These are phyloP conservation scores for Ochotona curzoniae DNA, from an alignment of 2,113 vertebrate genomes.

Conservation along the genomic window DNA sequence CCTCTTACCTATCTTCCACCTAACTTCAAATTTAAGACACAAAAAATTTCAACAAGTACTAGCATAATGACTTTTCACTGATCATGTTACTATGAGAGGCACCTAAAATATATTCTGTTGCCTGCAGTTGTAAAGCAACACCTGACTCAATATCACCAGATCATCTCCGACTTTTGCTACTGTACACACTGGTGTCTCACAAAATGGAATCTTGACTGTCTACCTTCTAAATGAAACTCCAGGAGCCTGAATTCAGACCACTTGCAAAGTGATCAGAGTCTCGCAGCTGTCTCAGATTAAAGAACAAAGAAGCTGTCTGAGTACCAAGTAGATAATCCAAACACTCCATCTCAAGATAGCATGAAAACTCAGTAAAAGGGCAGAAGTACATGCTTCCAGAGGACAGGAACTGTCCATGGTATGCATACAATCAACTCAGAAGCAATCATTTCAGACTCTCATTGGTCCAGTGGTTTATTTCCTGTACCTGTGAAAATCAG, in stretches of 20 bases:
- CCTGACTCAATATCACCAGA: slow-evolving; percentile 31
- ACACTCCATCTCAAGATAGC: neutral
- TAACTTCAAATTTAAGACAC: slow-evolving; percentile 34
- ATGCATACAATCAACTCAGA: slow-evolving; percentile 18
- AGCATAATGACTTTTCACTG: neutral
- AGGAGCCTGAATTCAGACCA: neutral
- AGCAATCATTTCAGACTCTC: neutral
- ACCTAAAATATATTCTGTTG: slow-evolving; percentile 6
- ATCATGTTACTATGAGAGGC: slow-evolving; percentile 28
- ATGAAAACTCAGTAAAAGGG: neutral
- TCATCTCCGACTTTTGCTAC: neutral
- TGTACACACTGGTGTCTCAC: neutral
- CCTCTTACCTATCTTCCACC: neutral
- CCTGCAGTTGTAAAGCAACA: slow-evolving; percentile 4
- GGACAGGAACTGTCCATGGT: neutral
- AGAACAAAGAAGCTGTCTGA: slow-evolving; percentile 50
- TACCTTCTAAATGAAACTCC: slow-evolving; percentile 36
- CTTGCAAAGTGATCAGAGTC: slow-evolving; percentile 10
- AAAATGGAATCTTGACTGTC: slow-evolving; percentile 27
- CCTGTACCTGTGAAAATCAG: neutral
- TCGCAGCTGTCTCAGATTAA: slow-evolving; percentile 29
- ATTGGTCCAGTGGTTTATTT: neutral
- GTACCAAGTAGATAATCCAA: slow-evolving; percentile 13
- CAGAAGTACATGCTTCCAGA: no score
- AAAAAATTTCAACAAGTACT: neutral